Percentiles rank a stretch among this genome's conserved stretches.
Conservation (phyloP, 2,888 invertebrate genomes). For the Folsomia candida region DNA sequence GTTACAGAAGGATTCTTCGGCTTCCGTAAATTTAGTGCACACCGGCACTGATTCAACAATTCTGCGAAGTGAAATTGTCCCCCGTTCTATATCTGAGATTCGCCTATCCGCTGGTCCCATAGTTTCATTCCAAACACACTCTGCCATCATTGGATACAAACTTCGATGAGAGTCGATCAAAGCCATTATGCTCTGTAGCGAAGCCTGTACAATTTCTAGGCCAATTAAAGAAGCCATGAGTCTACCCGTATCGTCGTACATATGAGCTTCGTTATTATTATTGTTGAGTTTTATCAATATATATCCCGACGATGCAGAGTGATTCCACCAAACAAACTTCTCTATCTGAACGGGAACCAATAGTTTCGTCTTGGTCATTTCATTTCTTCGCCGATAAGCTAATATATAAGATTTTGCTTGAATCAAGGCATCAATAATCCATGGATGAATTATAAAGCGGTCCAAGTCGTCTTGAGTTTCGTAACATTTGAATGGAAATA, state of each 20-base stretch:
- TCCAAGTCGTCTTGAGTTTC: neutral
- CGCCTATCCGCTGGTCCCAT: neutral
- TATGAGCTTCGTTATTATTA: too few species aligned
- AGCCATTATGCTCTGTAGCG: neutral
- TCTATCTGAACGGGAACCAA: neutral
- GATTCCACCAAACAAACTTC: slow-evolving; percentile 3
- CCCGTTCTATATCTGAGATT: too few species aligned
- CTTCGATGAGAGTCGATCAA: slow-evolving; percentile 1
- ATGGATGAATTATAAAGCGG: neutral
- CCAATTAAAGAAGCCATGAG: neutral
- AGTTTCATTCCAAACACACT: neutral
- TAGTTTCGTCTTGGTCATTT: neutral
- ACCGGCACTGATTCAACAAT: too few species aligned
- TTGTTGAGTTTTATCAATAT: neutral
- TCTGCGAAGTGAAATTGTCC: too few species aligned
- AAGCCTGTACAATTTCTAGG: neutral
- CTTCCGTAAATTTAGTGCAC: too few species aligned
- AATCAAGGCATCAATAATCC: slow-evolving; percentile 5
- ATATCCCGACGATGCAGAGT: neutral
- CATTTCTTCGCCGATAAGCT: too few species aligned
- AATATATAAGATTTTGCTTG: neutral
- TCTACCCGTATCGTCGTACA: neutral
- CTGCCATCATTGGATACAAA: neutral
- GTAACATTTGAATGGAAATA: too few species aligned
- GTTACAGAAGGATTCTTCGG: too few species aligned